Percentiles rank a stretch among this genome's conserved stretches.
Conservation (phyloP, 1,140 invertebrate species). For the Cydia amplana region DNA sequence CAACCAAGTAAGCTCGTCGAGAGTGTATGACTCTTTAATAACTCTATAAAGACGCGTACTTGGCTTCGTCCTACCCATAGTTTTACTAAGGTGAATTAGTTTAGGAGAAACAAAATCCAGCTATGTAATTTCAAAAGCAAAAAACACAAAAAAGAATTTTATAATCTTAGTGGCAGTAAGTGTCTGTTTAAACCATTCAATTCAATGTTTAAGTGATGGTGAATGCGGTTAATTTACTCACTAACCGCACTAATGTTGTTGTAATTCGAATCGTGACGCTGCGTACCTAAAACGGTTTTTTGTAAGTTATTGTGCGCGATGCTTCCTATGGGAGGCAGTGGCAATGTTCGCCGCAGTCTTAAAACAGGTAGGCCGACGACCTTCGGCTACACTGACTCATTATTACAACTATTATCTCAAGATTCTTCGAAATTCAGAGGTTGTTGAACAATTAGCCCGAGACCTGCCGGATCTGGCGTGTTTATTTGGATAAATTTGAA, state of each 20-base stretch:
- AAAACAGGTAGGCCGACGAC: conserved; percentile 59
- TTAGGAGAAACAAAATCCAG: background rate
- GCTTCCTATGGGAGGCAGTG: conserved; percentile 50
- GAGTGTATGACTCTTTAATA: too few relatives aligned
- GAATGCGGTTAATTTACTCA: conserved; percentile 49
- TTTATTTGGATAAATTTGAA: background rate
- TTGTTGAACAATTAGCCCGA: conserved; percentile 45
- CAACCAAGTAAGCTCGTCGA: too few relatives aligned
- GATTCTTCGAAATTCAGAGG: conserved; percentile 45
- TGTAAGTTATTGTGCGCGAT: conserved; percentile 44
- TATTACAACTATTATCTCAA: conserved; percentile 56
- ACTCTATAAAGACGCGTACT: too few relatives aligned
- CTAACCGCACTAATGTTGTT: conserved; percentile 33
- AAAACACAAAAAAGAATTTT: background rate
- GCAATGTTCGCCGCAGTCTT: conserved; percentile 56
- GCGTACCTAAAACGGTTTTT: conserved; percentile 31
- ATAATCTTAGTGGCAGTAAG: background rate
- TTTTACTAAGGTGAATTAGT: background rate
- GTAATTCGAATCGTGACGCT: conserved; percentile 36
- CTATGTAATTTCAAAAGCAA: background rate
- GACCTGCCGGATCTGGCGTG: conserved; percentile 22
- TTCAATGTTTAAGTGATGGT: background rate
- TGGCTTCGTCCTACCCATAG: too few relatives aligned
- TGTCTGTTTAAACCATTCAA: conserved; percentile 1
- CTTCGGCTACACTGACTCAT: conserved; percentile 64